These are phyloP conservation scores for Quadroppia sp. DNA, from an alignment of 2,888 invertebrate genomes.

Conservation along the genomic window DNA sequence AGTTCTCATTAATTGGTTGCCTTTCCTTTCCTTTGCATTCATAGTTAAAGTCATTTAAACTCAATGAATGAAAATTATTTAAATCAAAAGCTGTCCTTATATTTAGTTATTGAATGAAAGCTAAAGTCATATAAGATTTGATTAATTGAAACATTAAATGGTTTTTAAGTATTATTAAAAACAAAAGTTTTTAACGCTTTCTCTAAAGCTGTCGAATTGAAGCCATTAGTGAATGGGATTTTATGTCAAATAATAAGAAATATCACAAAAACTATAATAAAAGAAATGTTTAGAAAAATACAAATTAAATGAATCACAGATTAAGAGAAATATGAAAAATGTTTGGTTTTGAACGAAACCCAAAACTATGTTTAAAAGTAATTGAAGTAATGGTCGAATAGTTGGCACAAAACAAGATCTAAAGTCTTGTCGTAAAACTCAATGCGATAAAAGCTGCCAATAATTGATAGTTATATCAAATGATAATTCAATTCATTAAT, in stretches of 20 bases:
- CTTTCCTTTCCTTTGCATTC: not conserved
- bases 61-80: constrained; percentile 1
- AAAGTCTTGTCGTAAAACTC: not conserved
- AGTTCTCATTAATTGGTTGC: constrained; percentile 34
- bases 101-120: not conserved
- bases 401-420: constrained; percentile 21
- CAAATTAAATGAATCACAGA: constrained; percentile 22
- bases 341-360: not conserved
- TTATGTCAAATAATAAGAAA: not conserved
- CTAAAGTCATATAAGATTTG: not conserved
- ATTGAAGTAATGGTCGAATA: not conserved
- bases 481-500: constrained; percentile 1
- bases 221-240: not conserved
- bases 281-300: not conserved
- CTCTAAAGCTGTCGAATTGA: not conserved
- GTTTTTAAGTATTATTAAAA: constrained; percentile 1
- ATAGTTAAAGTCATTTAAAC: not conserved
- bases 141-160: constrained; percentile 15
- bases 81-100: not conserved
- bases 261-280: constrained; percentile 27
- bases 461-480: not conserved
- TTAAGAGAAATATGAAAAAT: not conserved
- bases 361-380: not conserved
- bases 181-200: not conserved
- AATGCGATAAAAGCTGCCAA: constrained; percentile 31